Evolutionary conservation across 2,797 vertebrate genomes (phyloP).

Genomic region (Silurus lanzhouensis): DNA sequence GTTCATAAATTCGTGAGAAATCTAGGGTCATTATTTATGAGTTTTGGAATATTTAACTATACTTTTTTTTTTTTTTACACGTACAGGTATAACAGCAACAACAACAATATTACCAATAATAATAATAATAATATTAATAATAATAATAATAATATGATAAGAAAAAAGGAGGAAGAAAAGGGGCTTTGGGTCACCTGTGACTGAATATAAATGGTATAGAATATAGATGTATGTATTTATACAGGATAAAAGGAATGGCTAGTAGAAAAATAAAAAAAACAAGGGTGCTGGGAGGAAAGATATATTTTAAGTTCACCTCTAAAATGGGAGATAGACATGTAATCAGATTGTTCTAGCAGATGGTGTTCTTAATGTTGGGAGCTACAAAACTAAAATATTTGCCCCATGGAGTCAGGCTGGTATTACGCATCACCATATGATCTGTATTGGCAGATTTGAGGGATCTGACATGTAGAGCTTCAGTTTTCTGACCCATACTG

Average conservation of each 20-base stretch:
- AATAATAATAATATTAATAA: slow-evolving; percentile 15
- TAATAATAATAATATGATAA: neutral
- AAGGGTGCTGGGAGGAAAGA: neutral
- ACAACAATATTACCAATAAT: neutral
- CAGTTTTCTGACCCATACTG: neutral
- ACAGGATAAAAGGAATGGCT: neutral
- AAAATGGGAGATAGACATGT: neutral
- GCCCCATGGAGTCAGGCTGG: neutral
- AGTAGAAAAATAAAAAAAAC: neutral
- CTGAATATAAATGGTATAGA: too few relatives aligned
- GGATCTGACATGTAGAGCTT: neutral
- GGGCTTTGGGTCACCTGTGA: too few relatives aligned
- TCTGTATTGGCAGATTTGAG: too few relatives aligned
- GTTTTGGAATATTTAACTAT: neutral
- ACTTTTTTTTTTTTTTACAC: neutral
- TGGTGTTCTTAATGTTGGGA: neutral
- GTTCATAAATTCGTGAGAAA: neutral
- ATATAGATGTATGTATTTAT: neutral
- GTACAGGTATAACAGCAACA: neutral
- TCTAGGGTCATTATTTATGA: neutral
- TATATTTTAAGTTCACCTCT: neutral
- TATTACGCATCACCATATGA: too few relatives aligned
- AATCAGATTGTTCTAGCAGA: neutral
- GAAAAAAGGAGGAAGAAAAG: too few relatives aligned
- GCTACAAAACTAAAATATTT: neutral